Evolutionary conservation across 92 coral and sea anemone genomes (phyloP), one percentile per base, ranked within the genome.

Genomic region (Porites evermanni): DNA sequence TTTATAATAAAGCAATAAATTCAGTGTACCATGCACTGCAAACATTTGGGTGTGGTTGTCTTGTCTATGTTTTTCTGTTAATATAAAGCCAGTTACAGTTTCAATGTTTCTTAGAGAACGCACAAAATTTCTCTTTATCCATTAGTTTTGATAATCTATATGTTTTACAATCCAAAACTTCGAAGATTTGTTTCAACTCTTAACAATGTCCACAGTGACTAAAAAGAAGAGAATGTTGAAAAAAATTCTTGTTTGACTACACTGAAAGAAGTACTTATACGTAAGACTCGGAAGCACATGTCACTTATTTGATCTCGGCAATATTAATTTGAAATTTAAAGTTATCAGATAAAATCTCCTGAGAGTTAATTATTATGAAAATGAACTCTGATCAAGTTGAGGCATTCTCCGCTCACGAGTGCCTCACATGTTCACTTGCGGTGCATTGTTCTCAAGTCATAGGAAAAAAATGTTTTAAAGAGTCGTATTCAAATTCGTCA

Each of bases 181-280:
- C 47, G 6, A 13, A 54, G 60, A 54, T 9, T 54, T 54, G 60
- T 54, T 13, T 54, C 60, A 12, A 14, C 16, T 38, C 47, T 8
- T 72, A 1, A n/a, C 44, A 19, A 53, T 23, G 53, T 21, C 18
- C 26, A n/a, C 77, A 23, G 29, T 69, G 77, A 53, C 77, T 80
- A 29, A 68, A 67, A 44, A 26, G n/a, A 18, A 4, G 2, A 72
- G 86, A 72, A 81, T 70, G 86, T 29, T 0, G 53, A 72, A 77
- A 12, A 64, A 70, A 47, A 72, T 70, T 17, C 20, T 20, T 70
- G 58, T 54, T 70, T 54, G 85, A 70, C 53, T 7, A 18, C 77
- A 11, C 64, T 19, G 18, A 81, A 67, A 70, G 24, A 67, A 17
- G 47, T 38, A 53, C 44, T 71, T 16, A 56, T 56, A 58, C 63